Conservation (phyloP, 2,888 invertebrate genomes). For the Drosophila lutescens region DNA sequence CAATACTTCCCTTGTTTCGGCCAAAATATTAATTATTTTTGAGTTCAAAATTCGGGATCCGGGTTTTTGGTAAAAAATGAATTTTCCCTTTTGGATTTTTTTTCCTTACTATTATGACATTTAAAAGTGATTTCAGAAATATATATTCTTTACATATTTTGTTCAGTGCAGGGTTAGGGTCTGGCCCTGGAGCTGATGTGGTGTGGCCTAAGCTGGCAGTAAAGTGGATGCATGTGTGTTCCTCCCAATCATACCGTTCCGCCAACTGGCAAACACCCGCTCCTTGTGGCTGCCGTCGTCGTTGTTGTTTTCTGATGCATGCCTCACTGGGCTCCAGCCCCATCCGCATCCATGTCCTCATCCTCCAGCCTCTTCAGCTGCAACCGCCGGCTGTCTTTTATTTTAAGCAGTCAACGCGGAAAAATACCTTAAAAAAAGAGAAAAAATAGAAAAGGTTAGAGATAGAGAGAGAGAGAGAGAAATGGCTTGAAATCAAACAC, state of each 20-base stretch:
- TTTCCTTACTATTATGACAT: too few relatives aligned
- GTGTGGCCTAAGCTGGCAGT: constrained; percentile 28
- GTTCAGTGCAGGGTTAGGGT: neutral
- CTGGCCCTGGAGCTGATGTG: constrained; percentile 11
- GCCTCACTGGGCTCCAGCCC: constrained; percentile 34
- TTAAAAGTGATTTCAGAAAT: too few relatives aligned
- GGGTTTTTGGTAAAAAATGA: too few relatives aligned
- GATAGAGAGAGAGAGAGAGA: neutral
- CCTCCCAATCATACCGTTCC: neutral
- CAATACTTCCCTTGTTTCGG: too few relatives aligned
- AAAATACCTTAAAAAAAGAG: constrained; percentile 46
- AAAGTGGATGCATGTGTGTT: constrained; percentile 29
- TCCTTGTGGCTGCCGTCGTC: neutral
- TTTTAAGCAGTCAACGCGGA: constrained; percentile 70
- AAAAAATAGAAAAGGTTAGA: neutral
- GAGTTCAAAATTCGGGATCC: too few relatives aligned
- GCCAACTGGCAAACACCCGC: neutral
- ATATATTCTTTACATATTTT: too few relatives aligned
- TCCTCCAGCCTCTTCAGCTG: constrained; percentile 12
- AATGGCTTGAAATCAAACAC: constrained; percentile 33
- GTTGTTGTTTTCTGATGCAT: constrained; percentile 21
- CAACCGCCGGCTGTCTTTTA: constrained; percentile 64
- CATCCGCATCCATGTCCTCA: neutral
- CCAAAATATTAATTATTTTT: too few relatives aligned
- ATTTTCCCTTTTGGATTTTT: too few relatives aligned